Conservation (phyloP, 2,113 vertebrate species). For the pig (Sus scrofa) region DNA sequence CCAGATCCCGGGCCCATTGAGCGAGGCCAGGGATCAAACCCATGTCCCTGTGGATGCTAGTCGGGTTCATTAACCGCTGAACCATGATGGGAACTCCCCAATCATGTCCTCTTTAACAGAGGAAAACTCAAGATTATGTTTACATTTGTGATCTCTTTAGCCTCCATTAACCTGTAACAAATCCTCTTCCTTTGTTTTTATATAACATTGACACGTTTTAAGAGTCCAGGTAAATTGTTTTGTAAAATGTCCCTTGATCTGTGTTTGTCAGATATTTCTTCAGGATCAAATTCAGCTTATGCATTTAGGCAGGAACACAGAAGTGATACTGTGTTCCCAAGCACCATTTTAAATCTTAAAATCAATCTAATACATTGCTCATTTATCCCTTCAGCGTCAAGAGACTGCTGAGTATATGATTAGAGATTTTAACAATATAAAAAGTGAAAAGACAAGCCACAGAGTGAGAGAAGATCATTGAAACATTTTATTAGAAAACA, state of each 20-base stretch:
- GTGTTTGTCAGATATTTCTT: conserved; percentile 23
- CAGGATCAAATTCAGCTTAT: not conserved
- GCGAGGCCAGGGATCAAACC: too few species aligned
- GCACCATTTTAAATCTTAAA: not conserved
- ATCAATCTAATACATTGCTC: not conserved
- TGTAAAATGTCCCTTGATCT: not conserved
- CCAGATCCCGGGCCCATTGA: too few species aligned
- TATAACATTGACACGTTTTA: not conserved
- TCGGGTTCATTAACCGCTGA: too few species aligned
- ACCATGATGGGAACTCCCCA: not conserved
- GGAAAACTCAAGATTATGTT: conserved; percentile 3
- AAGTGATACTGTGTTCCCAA: not conserved
- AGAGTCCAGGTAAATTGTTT: not conserved
- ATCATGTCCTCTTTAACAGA: not conserved
- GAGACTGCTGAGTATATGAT: not conserved
- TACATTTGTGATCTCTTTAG: not conserved
- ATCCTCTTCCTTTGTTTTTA: not conserved
- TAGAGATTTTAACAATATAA: not conserved
- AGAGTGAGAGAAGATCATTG: not conserved
- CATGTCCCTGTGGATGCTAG: too few species aligned
- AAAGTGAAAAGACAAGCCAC: not conserved
- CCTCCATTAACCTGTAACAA: not conserved
- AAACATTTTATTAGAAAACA: not conserved
- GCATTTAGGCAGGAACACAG: not conserved
- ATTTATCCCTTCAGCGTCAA: not conserved